Base-by-base conservation (phyloP, 2,888 invertebrate species). In the Meganola albula region DNA sequence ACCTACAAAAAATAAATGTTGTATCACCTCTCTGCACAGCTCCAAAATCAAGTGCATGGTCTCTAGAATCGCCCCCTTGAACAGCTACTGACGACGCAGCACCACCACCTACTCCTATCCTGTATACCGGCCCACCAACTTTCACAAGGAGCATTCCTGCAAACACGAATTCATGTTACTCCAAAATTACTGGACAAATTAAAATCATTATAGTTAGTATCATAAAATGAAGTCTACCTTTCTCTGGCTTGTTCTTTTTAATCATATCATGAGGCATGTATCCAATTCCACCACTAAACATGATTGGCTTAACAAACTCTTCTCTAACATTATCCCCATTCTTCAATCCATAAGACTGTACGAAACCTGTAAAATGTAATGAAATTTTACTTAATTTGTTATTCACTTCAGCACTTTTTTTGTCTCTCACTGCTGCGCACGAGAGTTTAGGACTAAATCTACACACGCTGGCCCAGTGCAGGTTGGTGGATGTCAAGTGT, bases 41-140 rank as follows among this genome's bases (percentile, higher is more conserved):
- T 46, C 96, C 96, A 59, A 97, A 98, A 76, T 99, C 99, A 14
- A 98, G 78, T 31, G 95, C 93, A 0, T 91, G 90, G 55, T 87
- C 92, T 53, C 96, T 93, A 0, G 74, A 55, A 28, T 70, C 83
- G 0, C 78, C 85, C 1, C 98, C 98, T 78, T 97, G 97, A 1
- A 97, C 94, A 58, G 96, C 93, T 4, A 98, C 95, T 0, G 98
- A 98, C 47, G 97, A 97, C 0, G 99, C 99, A 0, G 98, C 94
- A n/a, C 99, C 99, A 6, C 99, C 99, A 7, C 99, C 99, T 3
- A 99, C 97, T 1, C 99, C 99, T 65, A 99, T 99, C 44, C 99
- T 89, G 74, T 98, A 99, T 25, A 97, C 97, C 0, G 99, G 99
- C 0, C 99, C 99, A 8, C 99, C 99, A 25, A 99, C 89, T 87